Conservation (phyloP, 1,140 invertebrate species). For the Sinella curviseta region DNA sequence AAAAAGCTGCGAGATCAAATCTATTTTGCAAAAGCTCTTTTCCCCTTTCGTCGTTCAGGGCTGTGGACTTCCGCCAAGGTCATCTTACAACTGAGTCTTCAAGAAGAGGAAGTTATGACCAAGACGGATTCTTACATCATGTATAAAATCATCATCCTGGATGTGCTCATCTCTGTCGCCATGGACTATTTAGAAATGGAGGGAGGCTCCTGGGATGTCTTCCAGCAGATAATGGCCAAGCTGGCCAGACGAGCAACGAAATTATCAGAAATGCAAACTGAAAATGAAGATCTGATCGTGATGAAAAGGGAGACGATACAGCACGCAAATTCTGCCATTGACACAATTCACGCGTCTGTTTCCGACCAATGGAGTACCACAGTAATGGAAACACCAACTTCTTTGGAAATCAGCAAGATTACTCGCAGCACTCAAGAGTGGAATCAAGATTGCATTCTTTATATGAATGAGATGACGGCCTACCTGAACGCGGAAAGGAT, state of each 20-base stretch:
- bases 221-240: conserved; percentile 28
- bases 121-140: neutral
- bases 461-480: too few relatives aligned
- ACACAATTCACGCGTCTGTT: too few relatives aligned
- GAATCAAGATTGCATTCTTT: too few relatives aligned
- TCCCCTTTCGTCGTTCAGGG: conserved; percentile 31
- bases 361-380: too few relatives aligned
- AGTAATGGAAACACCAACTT: too few relatives aligned
- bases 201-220: neutral
- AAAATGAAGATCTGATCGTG: neutral
- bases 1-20: conserved; percentile 17
- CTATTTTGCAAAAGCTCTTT: neutral
- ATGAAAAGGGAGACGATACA: neutral
- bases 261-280: neutral
- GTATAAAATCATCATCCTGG: neutral
- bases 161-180: neutral
- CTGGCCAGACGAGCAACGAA: conserved; percentile 19
- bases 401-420: too few relatives aligned
- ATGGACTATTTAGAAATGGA: neutral
- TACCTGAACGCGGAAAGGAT: too few relatives aligned
- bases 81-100: conserved; percentile 19
- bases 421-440: too few relatives aligned
- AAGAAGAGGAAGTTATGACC: neutral
- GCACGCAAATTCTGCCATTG: neutral
- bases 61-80: conserved; percentile 36